A percentile compares a stretch with the other conserved stretches of the same genome.
These are phyloP conservation scores for Xenus cinereus DNA, from an alignment of 2,113 vertebrate genomes.

Conservation along the genomic window DNA sequence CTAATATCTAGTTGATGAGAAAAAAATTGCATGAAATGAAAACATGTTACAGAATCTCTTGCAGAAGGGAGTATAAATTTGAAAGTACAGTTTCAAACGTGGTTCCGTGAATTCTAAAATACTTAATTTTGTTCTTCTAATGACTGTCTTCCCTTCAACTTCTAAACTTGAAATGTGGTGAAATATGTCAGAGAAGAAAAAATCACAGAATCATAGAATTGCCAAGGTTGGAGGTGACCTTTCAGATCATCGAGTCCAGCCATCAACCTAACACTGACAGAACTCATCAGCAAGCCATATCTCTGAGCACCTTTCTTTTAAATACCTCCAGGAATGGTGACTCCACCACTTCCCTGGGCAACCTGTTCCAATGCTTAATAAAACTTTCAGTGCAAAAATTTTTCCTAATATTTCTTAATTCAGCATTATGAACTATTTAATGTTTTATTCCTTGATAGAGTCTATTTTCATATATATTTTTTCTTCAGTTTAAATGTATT, in stretches of 20 bases:
- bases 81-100: neutral
- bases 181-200: neutral
- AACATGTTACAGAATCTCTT: neutral
- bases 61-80: neutral
- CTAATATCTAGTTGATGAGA: neutral
- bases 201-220: no score
- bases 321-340: no score
- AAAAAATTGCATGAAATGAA: neutral
- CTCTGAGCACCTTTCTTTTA: no score
- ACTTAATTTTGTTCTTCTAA: neutral
- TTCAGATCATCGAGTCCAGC: no score
- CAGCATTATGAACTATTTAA: neutral
- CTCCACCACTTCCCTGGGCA: no score
- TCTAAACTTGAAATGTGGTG: neutral
- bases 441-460: neutral
- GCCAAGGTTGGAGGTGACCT: no score
- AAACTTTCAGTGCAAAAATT: no score
- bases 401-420: neutral
- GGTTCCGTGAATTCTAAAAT: neutral
- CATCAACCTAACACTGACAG: no score
- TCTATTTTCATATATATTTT: neutral
- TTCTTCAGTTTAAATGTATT: neutral
- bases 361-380: no score
- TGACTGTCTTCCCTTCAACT: neutral
- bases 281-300: no score